Base-by-base conservation (phyloP, 2,888 invertebrate species). In the Hypomecis atomaria region DNA sequence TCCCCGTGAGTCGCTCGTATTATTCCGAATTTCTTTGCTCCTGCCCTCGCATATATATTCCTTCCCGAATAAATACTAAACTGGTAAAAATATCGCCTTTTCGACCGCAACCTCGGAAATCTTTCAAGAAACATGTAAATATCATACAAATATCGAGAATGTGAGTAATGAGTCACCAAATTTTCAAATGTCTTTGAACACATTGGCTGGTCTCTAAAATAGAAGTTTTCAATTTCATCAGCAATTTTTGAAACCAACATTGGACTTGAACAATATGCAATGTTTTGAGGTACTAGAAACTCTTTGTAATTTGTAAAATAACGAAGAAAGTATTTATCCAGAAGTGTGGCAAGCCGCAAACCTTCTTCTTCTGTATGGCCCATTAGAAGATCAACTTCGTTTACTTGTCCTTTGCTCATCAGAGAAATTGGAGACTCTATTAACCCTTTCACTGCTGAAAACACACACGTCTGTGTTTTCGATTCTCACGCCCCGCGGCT, bases 361-460 rank as follows among this genome's bases (percentile, higher is more conserved):
- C 69, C 69, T 59, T 69, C 69, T n/a, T 56, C 48, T 11, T 47
- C 42, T 5, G 61, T 64, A 13, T 49, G 61, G 5, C 69, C 66
- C 8, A 52, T 50, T 55, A 69, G 61, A 4, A 69, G 7, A 43
- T 69, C 63, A 8, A 62, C 56, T 8, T 52, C 53, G 8, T 66
- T 59, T 9, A 64, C 55, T 49, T 53, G 58, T 10, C 54, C 42
- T 5, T 52, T 47, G 7, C 57, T 45, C 34, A 67, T 45, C 4
- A 62, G 52, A n/a, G 54, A 23, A 1, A 34, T 33, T 13, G 66
- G 53, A 10, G 23, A 23, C 44, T 47, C 23, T 60, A 62, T 38
- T 56, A n/a, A n/a, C n/a, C n/a, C n/a, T n/a, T n/a, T n/a, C n/a
- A n/a, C n/a, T n/a, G n/a, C n/a, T n/a, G n/a, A n/a, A n/a, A n/a